phyloP scores from a whole-genome alignment of 2,888 invertebrate species.

The Himalopsyche kuldschensis region DNA sequence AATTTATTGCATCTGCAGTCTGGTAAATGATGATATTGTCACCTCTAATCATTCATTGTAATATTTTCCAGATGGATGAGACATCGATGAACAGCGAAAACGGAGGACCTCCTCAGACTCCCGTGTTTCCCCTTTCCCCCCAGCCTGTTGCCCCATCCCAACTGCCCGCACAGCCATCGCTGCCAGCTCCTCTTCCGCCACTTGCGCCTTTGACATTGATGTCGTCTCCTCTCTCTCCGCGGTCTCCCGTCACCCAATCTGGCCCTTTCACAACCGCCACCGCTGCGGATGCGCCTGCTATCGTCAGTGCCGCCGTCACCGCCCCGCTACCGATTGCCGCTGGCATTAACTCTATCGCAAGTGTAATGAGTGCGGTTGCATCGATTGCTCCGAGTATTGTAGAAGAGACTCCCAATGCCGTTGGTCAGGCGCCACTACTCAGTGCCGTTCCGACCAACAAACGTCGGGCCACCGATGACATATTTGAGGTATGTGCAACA shows the following conservation, averaged over 20 bases:
- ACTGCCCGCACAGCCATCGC: conserved; percentile 14
- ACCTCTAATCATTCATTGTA: not conserved
- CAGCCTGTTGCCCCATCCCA: conserved; percentile 6
- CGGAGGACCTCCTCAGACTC: conserved; percentile 25
- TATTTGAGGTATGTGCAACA: conserved; percentile 28
- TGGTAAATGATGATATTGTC: too few relatives aligned
- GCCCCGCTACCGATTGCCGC: conserved; percentile 32
- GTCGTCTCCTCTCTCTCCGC: conserved; percentile 41
- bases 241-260: conserved; percentile 28
- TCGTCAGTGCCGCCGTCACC: not conserved
- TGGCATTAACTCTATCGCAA: conserved; percentile 40
- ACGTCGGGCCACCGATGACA: conserved; percentile 41
- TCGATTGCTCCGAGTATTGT: conserved; percentile 43
- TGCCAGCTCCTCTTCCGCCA: conserved; percentile 37
- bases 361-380: conserved; percentile 44
- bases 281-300: not conserved
- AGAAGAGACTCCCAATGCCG: conserved; percentile 41
- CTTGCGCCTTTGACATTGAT: conserved; percentile 36
- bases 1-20: too few relatives aligned
- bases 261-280: not conserved
- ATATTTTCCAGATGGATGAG: conserved; percentile 32
- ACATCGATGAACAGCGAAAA: conserved; percentile 44
- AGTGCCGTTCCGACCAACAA: not conserved
- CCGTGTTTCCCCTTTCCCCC: conserved; percentile 28
- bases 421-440: conserved; percentile 46